Base-by-base conservation (phyloP, 2,797 vertebrate species). In the Ficedula albicollis region DNA sequence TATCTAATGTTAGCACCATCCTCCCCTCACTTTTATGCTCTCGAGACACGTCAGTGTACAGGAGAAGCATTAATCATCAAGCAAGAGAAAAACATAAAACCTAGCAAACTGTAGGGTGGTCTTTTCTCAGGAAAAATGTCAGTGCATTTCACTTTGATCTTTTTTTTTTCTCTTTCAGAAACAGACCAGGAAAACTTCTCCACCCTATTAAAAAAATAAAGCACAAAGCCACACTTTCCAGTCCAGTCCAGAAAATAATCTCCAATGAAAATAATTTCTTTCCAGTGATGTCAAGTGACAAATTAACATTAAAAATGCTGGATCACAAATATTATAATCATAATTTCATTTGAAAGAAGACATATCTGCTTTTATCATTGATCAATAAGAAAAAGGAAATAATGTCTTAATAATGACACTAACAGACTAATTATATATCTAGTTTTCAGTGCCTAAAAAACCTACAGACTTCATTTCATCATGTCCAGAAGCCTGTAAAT, bases 171-270 rank as follows among this genome's bases (percentile, higher is more conserved):
- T 69, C 56, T 94, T 89, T 95, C 84, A 97, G 95, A 95, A 96
- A 96, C 66, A 94, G 74, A 94, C 82, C 58, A 82, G 84, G 95
- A 95, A 97, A 98, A 94, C 80, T 96, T 96, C 95, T 97, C 97
- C 96, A 97, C 96, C 95, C 96, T 79, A 70, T 69, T 94, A 97
- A 95, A 98, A 97, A 89, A 98, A 97, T 92, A 97, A 94, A 97
- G 90, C 80, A 93, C 80, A 93, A 89, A 95, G 94, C 89, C 95
- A 96, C 69, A 92, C 52, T 96, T 82, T 92, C 95, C 91, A 91
- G 48, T n/a, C 64, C 92, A 97, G n/a, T 44, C 58, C 92, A 96
- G 36, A 94, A 96, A 96, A 95, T 72, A 82, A 96, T 60, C 84
- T 86, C 94, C 82, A 88, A 17, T 60, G 58, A 95, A 93, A 95